These are phyloP conservation scores for Macrocentrus cingulum DNA, from an alignment of 1,140 invertebrate species.

Conservation along the genomic window DNA sequence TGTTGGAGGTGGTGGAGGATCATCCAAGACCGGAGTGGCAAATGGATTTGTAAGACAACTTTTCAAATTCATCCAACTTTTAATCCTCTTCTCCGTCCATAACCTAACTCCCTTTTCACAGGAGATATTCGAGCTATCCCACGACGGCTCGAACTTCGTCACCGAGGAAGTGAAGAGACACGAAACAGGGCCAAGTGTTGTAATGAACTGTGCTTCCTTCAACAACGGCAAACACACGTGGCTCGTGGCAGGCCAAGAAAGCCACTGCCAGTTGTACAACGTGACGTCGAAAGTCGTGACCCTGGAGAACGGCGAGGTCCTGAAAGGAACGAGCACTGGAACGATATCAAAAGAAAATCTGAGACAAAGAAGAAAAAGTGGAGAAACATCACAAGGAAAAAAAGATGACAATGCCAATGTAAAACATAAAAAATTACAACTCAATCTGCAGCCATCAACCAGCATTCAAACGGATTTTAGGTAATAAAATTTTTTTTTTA, in stretches of 20 bases:
- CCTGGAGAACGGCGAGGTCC: conserved; percentile 55
- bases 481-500: conserved; percentile 52
- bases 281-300: conserved; percentile 70
- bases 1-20: conserved; percentile 92
- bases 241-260: conserved; percentile 88
- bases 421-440: conserved; percentile 67
- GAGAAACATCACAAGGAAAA: conserved; percentile 55
- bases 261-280: conserved; percentile 85
- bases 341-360: conserved; percentile 36
- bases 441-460: conserved; percentile 72
- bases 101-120: conserved; percentile 54
- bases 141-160: conserved; percentile 77
- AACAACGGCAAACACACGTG: conserved; percentile 72
- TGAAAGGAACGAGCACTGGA: conserved; percentile 43
- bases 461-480: conserved; percentile 81
- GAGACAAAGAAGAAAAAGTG: conserved; percentile 52
- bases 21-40: conserved; percentile 90
- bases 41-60: conserved; percentile 85
- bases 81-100: conserved; percentile 11
- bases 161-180: conserved; percentile 85
- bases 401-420: conserved; percentile 54
- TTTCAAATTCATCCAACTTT: background rate
- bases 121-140: conserved; percentile 90
- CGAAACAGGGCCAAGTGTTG: conserved; percentile 84
- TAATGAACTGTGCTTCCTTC: conserved; percentile 84